Evolutionary conservation across 1,140 invertebrate species (phyloP).

Genomic region (Zaprionus inermis): DNA sequence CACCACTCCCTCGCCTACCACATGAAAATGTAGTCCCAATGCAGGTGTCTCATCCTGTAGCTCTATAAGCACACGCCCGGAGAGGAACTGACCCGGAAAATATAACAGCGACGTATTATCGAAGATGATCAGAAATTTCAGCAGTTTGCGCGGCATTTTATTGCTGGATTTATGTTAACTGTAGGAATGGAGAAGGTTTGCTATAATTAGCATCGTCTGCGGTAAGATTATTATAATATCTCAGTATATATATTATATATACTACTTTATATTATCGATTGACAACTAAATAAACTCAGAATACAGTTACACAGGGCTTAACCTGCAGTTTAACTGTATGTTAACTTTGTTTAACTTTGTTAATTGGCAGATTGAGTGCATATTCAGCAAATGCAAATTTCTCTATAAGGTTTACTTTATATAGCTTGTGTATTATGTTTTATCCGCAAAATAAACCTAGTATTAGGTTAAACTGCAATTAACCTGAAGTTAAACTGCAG

Average conservation of each 20-base stretch:
- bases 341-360: too few relatives aligned
- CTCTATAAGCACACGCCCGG: slow-evolving; percentile 95
- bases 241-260: too few relatives aligned
- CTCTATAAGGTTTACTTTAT: too few relatives aligned
- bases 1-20: slow-evolving; percentile 96
- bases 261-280: background rate
- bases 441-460: too few relatives aligned
- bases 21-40: slow-evolving; percentile 96
- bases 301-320: background rate
- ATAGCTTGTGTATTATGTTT: too few relatives aligned
- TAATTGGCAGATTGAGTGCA: background rate
- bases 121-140: slow-evolving; percentile 96
- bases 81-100: slow-evolving; percentile 96
- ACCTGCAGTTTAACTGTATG: background rate
- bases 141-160: slow-evolving; percentile 92
- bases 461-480: too few relatives aligned
- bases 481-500: too few relatives aligned
- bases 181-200: background rate
- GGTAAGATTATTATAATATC: too few relatives aligned
- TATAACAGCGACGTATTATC: slow-evolving; percentile 97
- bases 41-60: slow-evolving; percentile 96
- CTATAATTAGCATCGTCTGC: background rate
- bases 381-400: background rate
- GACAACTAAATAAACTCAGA: background rate
- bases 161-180: background rate